Conservation (phyloP, 2,797 vertebrate genomes). For the Vultur gryphus region DNA sequence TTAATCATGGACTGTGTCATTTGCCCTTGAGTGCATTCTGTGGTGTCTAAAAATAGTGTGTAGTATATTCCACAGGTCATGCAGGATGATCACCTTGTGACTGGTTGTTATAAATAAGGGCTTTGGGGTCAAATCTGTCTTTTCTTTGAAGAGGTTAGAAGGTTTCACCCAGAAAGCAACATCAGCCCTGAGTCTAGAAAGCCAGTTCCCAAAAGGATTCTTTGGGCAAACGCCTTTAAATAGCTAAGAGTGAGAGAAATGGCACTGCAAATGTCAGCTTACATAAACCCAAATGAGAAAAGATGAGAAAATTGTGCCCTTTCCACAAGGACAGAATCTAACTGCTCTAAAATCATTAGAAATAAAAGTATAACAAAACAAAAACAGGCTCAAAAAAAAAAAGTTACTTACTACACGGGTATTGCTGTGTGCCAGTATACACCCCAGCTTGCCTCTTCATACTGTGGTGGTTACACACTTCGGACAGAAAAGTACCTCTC, state of each 20-base stretch:
- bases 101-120: constrained; percentile 74
- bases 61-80: constrained; percentile 67
- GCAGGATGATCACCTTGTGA: constrained; percentile 65
- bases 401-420: background rate
- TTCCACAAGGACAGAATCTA: constrained; percentile 64
- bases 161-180: constrained; percentile 73
- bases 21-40: constrained; percentile 66
- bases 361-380: background rate
- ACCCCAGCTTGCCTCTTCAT: background rate
- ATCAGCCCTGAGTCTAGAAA: constrained; percentile 62
- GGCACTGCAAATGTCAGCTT: constrained; percentile 73
- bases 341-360: constrained; percentile 16
- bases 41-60: constrained; percentile 62
- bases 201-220: constrained; percentile 69
- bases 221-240: constrained; percentile 72
- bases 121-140: constrained; percentile 74
- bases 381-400: background rate
- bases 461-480: background rate
- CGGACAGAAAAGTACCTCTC: background rate
- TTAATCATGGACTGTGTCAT: constrained; percentile 68
- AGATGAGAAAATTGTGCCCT: constrained; percentile 68
- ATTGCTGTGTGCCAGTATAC: background rate
- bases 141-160: constrained; percentile 75
- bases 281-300: constrained; percentile 65
- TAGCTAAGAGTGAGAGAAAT: constrained; percentile 67